Evolutionary conservation across 23 tunicate genomes (phyloP).

Genomic region (Phallusia fumigata): DNA sequence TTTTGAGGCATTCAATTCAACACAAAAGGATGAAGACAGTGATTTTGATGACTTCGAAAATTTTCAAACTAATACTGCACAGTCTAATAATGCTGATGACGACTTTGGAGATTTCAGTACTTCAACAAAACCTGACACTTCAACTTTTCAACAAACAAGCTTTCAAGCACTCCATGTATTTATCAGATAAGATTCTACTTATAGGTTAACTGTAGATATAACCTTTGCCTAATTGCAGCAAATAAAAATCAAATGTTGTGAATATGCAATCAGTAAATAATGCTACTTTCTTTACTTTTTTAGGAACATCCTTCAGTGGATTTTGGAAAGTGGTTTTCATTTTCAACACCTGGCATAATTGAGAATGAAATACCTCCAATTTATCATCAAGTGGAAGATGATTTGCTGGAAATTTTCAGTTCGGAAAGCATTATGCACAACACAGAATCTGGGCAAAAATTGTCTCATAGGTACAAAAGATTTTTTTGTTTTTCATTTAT

Average conservation of each 20-base stretch:
- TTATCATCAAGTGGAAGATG: neutral
- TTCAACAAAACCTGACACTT: neutral
- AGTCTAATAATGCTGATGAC: neutral
- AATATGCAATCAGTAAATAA: neutral
- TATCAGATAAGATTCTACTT: too few relatives aligned
- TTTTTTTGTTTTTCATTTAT: too few relatives aligned
- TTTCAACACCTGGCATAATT: neutral
- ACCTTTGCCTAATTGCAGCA: too few relatives aligned
- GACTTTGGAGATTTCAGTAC: conserved; percentile 3
- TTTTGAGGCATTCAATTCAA: neutral
- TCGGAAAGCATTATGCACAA: too few relatives aligned
- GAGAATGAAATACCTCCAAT: neutral
- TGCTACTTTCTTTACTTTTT: neutral
- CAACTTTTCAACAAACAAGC: neutral
- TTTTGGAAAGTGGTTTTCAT: conserved; percentile 10
- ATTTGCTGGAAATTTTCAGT: neutral
- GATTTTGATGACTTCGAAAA: neutral
- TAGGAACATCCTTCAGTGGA: neutral
- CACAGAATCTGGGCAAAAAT: too few relatives aligned
- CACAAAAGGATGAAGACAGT: neutral
- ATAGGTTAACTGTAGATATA: neutral
- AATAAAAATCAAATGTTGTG: too few relatives aligned
- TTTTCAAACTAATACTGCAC: neutral
- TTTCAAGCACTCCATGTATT: neutral
- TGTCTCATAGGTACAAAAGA: too few relatives aligned